phyloP scores from a whole-genome alignment of 2,113 vertebrate genomes.

The Alces alces region DNA sequence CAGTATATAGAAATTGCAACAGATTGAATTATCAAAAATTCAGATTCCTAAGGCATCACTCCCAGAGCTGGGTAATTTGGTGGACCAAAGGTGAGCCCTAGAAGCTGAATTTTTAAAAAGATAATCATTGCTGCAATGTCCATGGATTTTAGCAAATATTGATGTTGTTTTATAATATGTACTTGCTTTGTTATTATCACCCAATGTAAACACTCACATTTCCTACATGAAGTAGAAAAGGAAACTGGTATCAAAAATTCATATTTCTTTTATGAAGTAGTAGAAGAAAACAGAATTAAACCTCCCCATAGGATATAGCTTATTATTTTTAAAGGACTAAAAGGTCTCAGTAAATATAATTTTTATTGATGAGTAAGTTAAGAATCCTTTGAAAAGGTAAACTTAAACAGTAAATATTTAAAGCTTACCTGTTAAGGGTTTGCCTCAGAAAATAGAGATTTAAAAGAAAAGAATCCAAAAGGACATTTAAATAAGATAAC shows the following conservation, averaged over 20 bases:
- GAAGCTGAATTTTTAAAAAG: not conserved
- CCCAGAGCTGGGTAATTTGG: not conserved
- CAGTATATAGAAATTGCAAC: not conserved
- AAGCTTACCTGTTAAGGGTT: not conserved
- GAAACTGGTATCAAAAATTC: not conserved
- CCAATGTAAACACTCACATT: not conserved
- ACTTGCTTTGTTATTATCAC: not conserved
- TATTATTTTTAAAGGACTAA: not conserved
- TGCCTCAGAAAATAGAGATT: not conserved
- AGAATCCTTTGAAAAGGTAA: not conserved
- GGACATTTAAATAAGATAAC: not conserved
- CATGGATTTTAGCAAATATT: not conserved
- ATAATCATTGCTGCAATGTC: not conserved
- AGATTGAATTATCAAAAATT: not conserved
- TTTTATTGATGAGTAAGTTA: not conserved
- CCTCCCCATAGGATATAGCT: not conserved
- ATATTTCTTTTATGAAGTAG: not conserved
- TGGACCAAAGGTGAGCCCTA: not conserved
- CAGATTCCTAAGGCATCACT: not conserved
- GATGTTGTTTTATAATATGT: not conserved
- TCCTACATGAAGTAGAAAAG: not conserved
- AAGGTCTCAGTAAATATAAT: not conserved
- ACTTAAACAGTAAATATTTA: constrained; percentile 13
- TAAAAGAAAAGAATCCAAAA: not conserved
- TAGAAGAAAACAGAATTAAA: not conserved